Conservation (phyloP, 2,888 invertebrate genomes). For the Chesias legatella region DNA sequence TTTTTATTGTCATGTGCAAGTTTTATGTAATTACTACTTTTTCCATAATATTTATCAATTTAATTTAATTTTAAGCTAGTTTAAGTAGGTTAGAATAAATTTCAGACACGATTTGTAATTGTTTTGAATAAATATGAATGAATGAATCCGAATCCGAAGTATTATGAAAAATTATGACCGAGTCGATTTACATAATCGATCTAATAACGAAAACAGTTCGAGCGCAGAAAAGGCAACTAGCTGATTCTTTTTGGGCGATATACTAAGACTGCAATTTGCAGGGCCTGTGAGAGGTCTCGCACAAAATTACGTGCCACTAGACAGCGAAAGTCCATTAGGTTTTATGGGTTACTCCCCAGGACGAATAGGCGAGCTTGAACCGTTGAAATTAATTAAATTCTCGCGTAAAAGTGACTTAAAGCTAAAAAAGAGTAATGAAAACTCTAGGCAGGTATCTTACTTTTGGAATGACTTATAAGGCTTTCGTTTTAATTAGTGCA, state of each 20-base stretch:
- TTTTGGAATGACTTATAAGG: conserved; percentile 17
- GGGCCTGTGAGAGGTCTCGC: conserved; percentile 50
- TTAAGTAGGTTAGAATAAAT: no score
- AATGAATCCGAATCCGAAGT: no score
- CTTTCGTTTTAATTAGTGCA: conserved; percentile 14
- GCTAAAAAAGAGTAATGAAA: conserved; percentile 42
- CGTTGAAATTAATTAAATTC: conserved; percentile 74
- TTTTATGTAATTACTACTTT: no score
- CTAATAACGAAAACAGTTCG: background rate
- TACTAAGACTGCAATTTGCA: conserved; percentile 56
- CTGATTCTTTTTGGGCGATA: conserved; percentile 46
- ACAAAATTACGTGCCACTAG: conserved; percentile 64
- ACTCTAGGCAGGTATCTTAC: conserved; percentile 32
- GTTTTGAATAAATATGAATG: no score
- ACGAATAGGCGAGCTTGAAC: conserved; percentile 62
- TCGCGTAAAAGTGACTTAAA: conserved; percentile 54
- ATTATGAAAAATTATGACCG: no score
- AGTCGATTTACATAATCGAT: no score
- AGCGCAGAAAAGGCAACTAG: conserved; percentile 22
- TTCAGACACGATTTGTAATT: no score
- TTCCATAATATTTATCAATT: no score
- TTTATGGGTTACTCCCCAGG: conserved; percentile 69
- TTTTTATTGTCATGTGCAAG: no score
- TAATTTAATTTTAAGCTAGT: no score
- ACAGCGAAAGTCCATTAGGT: conserved; percentile 78